phyloP scores from a whole-genome alignment of 2,113 vertebrate species.

The Myodes glareolus region DNA sequence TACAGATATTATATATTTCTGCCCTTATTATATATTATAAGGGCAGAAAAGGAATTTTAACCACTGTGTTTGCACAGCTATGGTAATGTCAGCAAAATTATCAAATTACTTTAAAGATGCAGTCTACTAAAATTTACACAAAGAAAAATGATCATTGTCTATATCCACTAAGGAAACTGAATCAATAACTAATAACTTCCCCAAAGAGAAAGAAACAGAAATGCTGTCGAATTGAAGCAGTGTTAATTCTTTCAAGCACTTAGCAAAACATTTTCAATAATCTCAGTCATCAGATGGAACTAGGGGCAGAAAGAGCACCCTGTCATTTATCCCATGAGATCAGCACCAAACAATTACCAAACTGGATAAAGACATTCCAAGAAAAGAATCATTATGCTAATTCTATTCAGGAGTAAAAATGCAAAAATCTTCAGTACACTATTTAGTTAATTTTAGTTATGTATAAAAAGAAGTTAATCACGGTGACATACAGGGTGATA shows the following conservation, averaged over 20 bases:
- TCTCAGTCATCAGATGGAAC: neutral
- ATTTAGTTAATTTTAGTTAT: neutral
- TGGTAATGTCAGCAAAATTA: neutral
- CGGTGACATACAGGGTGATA: neutral
- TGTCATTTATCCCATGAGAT: neutral
- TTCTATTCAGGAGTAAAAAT: neutral
- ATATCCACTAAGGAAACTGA: neutral
- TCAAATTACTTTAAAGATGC: neutral
- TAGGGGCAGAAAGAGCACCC: neutral
- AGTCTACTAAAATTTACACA: neutral
- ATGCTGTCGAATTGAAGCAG: neutral
- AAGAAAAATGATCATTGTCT: neutral
- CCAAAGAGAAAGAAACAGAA: neutral
- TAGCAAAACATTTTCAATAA: slow-evolving; percentile 23
- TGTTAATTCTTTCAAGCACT: neutral
- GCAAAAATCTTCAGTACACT: neutral
- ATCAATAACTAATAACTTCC: neutral
- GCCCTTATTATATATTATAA: too few relatives aligned
- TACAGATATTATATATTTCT: too few relatives aligned
- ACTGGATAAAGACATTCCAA: neutral
- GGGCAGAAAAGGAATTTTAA: neutral
- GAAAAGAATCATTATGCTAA: neutral
- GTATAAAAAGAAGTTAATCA: neutral
- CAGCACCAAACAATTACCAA: neutral
- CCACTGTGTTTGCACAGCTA: neutral